These are phyloP conservation scores for Actenoides lindsayi DNA, from an alignment of 2,113 vertebrate genomes.

Conservation along the genomic window DNA sequence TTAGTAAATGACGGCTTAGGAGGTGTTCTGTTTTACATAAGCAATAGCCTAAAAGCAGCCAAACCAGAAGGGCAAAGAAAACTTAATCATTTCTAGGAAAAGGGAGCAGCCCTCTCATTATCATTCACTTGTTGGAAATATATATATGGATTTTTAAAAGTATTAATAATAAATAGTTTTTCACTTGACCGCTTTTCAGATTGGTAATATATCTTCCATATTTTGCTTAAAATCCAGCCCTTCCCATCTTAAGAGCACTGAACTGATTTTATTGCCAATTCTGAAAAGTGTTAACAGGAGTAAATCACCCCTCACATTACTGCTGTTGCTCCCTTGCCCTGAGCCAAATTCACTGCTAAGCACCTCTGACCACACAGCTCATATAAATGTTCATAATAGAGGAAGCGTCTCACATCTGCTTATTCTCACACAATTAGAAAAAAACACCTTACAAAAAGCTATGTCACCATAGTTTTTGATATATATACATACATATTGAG, in stretches of 20 bases:
- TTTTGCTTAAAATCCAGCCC: conserved; percentile 24
- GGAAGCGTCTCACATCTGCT: conserved; percentile 12
- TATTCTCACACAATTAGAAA: conserved; percentile 32
- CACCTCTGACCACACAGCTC: conserved; percentile 60
- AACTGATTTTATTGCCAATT: conserved; percentile 40
- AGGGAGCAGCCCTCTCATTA: not conserved
- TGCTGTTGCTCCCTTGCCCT: conserved; percentile 50
- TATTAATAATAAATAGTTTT: conserved; percentile 13
- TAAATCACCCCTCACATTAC: conserved; percentile 51
- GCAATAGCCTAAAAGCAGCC: conserved; percentile 44
- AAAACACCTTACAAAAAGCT: not conserved
- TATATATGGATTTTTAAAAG: not conserved
- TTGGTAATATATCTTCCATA: not conserved
- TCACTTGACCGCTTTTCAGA: not conserved
- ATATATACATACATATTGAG: not conserved
- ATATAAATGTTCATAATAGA: conserved; percentile 50
- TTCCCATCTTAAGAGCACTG: conserved; percentile 1
- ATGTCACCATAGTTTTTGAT: not conserved
- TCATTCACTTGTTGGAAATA: not conserved
- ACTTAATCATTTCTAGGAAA: conserved; percentile 5
- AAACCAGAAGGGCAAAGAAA: conserved; percentile 40
- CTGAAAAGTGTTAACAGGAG: conserved; percentile 64
- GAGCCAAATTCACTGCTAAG: conserved; percentile 56
- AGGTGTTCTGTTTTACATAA: conserved; percentile 65
- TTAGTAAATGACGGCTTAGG: conserved; percentile 33